A percentile compares a stretch with the other conserved stretches of the same genome.
Evolutionary conservation across 2,797 vertebrate genomes (phyloP).

Genomic region (Picus viridis): DNA sequence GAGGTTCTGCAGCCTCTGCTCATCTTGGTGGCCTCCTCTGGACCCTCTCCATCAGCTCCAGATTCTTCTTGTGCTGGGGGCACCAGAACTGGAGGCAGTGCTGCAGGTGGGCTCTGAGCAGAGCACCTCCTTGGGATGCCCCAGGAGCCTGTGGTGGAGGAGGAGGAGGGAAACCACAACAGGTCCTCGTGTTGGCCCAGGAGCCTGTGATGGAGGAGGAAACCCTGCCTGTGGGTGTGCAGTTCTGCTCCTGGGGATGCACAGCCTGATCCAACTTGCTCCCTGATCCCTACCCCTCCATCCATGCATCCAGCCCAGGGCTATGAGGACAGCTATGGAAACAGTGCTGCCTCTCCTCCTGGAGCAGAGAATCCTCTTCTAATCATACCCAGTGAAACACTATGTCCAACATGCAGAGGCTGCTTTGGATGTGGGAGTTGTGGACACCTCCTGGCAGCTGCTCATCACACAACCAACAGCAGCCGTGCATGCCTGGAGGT

Average conservation of each 20-base stretch:
- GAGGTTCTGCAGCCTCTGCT: too few species aligned
- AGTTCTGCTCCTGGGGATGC: background rate
- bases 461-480: background rate
- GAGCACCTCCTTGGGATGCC: too few species aligned
- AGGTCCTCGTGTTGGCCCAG: accelerated
- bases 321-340: background rate
- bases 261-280: accelerated
- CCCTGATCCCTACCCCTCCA: background rate
- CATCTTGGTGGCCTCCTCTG: too few species aligned
- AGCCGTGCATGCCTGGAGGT: background rate
- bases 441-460: background rate
- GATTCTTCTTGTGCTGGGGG: too few species aligned
- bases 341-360: background rate
- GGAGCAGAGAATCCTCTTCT: background rate
- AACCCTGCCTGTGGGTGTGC: accelerated
- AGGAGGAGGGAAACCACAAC: background rate
- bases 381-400: background rate
- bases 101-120: too few species aligned
- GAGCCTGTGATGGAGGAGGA: background rate
- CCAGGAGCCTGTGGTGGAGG: accelerated
- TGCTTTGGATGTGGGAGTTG: accelerated
- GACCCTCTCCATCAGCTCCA: too few species aligned
- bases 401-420: background rate
- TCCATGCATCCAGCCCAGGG: background rate
- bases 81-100: too few species aligned